Percentiles rank a stretch among this genome's conserved stretches.
phyloP scores from a whole-genome alignment of 2,888 invertebrate genomes.

The Pyrocoelia pectoralis region DNA sequence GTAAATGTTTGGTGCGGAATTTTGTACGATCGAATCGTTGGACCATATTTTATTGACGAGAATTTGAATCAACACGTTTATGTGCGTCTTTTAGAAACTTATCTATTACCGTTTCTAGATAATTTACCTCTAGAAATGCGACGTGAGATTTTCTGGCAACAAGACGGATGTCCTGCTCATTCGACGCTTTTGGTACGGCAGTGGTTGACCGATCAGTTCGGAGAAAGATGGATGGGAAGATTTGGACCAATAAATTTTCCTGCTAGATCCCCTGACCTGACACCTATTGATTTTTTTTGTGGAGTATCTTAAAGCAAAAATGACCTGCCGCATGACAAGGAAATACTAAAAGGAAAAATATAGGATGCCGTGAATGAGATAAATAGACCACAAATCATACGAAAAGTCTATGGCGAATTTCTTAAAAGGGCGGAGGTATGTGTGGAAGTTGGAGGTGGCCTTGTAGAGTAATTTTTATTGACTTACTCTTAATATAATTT shows the following conservation, averaged over 20 bases:
- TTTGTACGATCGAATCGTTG: constrained; percentile 1
- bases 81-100: background rate
- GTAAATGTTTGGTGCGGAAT: no score
- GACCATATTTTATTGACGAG: constrained; percentile 8
- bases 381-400: no score
- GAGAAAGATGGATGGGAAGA: constrained; percentile 4
- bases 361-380: no score
- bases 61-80: constrained; percentile 13
- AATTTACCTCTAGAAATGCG: background rate
- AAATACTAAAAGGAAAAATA: no score
- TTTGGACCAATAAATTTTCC: constrained; percentile 6
- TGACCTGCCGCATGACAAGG: no score
- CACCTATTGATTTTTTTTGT: no score
- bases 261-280: constrained; percentile 9
- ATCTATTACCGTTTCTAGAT: constrained; percentile 5
- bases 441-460: no score
- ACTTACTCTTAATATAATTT: no score
- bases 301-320: no score
- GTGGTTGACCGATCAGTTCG: constrained; percentile 5
- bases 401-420: no score
- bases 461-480: no score
- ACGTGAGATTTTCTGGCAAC: constrained; percentile 12
- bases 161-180: constrained; percentile 16
- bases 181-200: constrained; percentile 12
- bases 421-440: no score